Percentiles rank a stretch among this genome's conserved stretches.
Evolutionary conservation across 1,140 invertebrate species (phyloP).

Genomic region (Mercenaria mercenaria): DNA sequence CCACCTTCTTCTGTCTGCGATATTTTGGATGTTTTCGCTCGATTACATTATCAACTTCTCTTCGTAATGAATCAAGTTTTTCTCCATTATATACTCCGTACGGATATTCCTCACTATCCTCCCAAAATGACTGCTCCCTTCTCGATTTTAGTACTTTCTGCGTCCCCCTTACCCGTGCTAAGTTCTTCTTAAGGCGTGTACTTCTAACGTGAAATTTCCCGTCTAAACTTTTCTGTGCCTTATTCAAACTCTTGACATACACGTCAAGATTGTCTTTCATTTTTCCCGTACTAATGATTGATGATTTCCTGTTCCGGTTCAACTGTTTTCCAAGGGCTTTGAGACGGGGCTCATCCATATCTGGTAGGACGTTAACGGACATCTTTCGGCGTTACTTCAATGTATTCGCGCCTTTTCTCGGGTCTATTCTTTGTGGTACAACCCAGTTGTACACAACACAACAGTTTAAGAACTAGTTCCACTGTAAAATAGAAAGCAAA

Average conservation of each 20-base stretch:
- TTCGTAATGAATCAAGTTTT: conserved; percentile 17
- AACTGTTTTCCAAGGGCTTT: conserved; percentile 45
- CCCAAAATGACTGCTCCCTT: conserved; percentile 60
- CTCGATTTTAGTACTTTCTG: conserved; percentile 37
- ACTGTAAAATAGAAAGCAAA: no score
- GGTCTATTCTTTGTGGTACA: no score
- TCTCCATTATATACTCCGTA: conserved; percentile 54
- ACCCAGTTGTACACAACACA: no score
- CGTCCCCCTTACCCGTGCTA: conserved; percentile 42
- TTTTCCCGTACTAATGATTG: conserved; percentile 14
- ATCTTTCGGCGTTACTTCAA: no score
- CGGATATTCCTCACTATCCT: conserved; percentile 54
- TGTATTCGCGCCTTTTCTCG: no score
- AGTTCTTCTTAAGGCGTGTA: conserved; percentile 32
- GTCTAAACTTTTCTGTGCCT: conserved; percentile 34
- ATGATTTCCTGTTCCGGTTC: conserved; percentile 52
- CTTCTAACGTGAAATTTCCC: conserved; percentile 17
- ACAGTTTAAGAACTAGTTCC: no score
- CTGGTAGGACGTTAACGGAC: conserved; percentile 48
- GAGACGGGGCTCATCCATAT: conserved; percentile 62
- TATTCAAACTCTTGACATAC: conserved; percentile 53
- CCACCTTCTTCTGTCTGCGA: conserved; percentile 39
- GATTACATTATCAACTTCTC: conserved; percentile 51
- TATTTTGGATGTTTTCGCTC: conserved; percentile 42
- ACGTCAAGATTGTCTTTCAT: conserved; percentile 10